Evolutionary conservation across 2,797 vertebrate species (phyloP).

Genomic region (Notoglanidium macrostoma): DNA sequence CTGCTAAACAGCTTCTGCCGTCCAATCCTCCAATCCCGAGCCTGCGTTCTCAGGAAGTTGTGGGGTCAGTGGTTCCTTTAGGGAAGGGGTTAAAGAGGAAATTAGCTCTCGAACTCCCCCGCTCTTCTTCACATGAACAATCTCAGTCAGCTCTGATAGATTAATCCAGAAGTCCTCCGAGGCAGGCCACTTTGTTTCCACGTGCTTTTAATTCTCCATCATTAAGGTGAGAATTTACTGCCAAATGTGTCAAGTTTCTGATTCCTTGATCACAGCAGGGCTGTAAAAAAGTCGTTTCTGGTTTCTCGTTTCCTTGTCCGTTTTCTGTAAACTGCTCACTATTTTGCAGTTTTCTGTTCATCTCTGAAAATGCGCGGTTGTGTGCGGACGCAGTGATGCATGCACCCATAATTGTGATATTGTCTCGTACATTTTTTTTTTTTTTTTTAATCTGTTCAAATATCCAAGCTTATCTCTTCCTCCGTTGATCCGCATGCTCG

Average conservation of each 20-base stretch:
- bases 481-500: not conserved
- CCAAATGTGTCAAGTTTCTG: not conserved
- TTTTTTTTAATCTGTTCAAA: not conserved
- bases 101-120: constrained; percentile 33
- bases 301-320: not conserved
- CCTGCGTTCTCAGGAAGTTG: constrained; percentile 44
- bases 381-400: not conserved
- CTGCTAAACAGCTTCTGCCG: constrained; percentile 42
- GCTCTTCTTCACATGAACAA: constrained; percentile 21
- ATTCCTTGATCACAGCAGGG: not conserved
- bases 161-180: constrained; percentile 19
- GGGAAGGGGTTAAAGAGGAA: constrained; percentile 47
- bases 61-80: constrained; percentile 40
- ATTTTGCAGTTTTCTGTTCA: not conserved
- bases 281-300: not conserved
- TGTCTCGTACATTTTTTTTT: not conserved
- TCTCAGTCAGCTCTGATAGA: not conserved
- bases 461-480: not conserved
- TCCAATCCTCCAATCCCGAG: constrained; percentile 58
- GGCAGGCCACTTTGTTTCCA: constrained; percentile 4
- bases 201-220: constrained; percentile 15
- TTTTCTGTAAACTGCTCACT: not conserved
- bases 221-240: constrained; percentile 13
- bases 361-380: not conserved
- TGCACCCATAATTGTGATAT: not conserved